Evolutionary conservation across 2,888 invertebrate species (phyloP).

Genomic region (Orthosia incerta): DNA sequence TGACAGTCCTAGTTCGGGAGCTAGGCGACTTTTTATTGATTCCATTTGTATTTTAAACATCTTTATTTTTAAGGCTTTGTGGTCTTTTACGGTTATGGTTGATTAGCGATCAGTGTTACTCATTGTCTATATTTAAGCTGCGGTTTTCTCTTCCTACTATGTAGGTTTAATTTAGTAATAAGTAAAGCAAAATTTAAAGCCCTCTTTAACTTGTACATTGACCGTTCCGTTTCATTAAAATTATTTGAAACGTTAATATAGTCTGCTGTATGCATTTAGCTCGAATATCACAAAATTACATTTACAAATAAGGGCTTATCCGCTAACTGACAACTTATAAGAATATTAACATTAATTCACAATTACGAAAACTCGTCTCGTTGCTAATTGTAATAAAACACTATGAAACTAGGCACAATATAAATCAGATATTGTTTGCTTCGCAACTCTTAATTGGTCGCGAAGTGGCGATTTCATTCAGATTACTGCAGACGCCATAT

Average conservation of each 20-base stretch:
- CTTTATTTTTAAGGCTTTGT: not conserved
- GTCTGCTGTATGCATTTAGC: not conserved
- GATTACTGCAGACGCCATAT: constrained; percentile 71
- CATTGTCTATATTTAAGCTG: constrained; percentile 1
- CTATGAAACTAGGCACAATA: constrained; percentile 72
- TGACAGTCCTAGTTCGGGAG: constrained; percentile 22
- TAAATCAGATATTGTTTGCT: constrained; percentile 78
- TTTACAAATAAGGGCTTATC: constrained; percentile 51
- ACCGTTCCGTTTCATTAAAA: not conserved
- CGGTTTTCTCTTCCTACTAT: not conserved
- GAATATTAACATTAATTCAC: constrained; percentile 66
- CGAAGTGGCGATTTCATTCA: constrained; percentile 68
- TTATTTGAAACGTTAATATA: not conserved
- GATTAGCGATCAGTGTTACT: not conserved
- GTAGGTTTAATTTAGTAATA: too few relatives aligned
- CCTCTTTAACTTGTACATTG: not conserved
- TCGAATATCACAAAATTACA: constrained; percentile 6
- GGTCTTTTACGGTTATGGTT: constrained; percentile 1
- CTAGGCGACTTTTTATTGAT: not conserved
- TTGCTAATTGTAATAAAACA: constrained; percentile 73
- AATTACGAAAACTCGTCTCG: constrained; percentile 68
- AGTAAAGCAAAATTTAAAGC: not conserved
- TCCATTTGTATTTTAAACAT: not conserved
- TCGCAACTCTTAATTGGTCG: constrained; percentile 76
- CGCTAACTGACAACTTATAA: constrained; percentile 48